Evolutionary conservation across 2,888 invertebrate species (phyloP), one percentile per base, ranked within the genome.

Genomic region (Ophion ellenae): DNA sequence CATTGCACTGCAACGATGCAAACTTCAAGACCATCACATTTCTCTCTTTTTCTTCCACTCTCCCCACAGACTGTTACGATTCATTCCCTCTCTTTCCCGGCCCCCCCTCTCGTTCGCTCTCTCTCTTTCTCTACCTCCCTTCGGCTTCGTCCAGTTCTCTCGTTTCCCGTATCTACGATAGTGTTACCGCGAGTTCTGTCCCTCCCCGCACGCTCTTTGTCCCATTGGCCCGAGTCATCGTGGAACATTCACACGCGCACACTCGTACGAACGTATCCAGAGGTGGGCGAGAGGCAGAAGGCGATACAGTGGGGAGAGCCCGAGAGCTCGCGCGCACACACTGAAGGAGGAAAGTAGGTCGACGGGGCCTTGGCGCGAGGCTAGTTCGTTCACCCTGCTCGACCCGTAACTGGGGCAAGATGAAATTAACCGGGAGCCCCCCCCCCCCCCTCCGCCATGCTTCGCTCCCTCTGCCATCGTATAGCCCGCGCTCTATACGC

Each of bases 331-430:
- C 73, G 40, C 66, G 40, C 59, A 80, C 88, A 83, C 73, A 84
- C 80, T 86, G 87, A 87, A 85, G 86, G 89, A 91, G 89, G 91
- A 93, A 94, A 93, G 93, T 94, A 92, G 94, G 93, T 92, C 93
- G 93, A 89, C 90, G 91, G 92, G 91, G 92, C 94, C 94, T 94
- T 92, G 94, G 91, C 91, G 92, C 93, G 95, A 95, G 95, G 94
- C 95, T 95, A 95, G 95, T 95, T 94, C 95, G 95, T 95, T 95
- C 95, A 95, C 95, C 95, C 95, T 93, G 92, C 92, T 93, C 93
- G 93, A 93, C 93, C 93, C 93, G 95, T 95, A 96, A 95, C 95
- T 95, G 95, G 95, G 95, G 95, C 95, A 95, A 95, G 95, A 95
- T 95, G 95, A 95, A 95, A 95, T 95, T 95, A 95, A 95, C 95